phyloP scores from a whole-genome alignment of 2,797 vertebrate species.

The Enteromius treurensis region DNA sequence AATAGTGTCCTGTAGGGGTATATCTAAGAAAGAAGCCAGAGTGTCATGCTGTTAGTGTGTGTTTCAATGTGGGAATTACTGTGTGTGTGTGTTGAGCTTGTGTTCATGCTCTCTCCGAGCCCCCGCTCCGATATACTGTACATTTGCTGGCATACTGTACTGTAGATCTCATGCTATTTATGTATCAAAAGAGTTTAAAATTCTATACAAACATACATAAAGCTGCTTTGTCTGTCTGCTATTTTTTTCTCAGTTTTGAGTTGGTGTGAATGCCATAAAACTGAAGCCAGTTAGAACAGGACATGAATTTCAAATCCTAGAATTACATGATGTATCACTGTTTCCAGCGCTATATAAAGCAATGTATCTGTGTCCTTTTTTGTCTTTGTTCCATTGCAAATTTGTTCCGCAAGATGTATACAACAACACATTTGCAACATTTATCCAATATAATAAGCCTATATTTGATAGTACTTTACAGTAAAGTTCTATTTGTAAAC shows the following conservation, averaged over 20 bases:
- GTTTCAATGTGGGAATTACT: neutral
- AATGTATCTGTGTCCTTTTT: neutral
- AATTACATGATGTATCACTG: neutral
- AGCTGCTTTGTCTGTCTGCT: neutral
- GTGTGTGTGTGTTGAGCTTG: neutral
- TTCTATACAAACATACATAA: neutral
- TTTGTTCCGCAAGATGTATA: neutral
- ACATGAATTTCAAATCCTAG: neutral
- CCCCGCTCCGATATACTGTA: neutral
- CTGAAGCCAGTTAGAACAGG: neutral
- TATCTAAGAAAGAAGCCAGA: neutral
- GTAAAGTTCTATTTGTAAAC: neutral
- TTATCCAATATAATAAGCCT: neutral
- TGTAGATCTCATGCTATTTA: neutral
- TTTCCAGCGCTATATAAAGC: neutral
- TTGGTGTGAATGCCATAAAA: neutral
- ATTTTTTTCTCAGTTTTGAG: neutral
- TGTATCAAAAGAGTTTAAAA: neutral
- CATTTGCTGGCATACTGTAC: conserved; percentile 6
- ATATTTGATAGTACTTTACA: neutral
- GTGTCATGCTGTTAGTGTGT: conserved; percentile 3
- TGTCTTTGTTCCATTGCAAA: neutral
- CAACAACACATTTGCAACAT: neutral
- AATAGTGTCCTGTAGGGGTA: neutral
- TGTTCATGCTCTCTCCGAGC: neutral